Evolutionary conservation across 1,140 invertebrate genomes (phyloP), one percentile per base, ranked within the genome.

Genomic region (Nebria ingens): DNA sequence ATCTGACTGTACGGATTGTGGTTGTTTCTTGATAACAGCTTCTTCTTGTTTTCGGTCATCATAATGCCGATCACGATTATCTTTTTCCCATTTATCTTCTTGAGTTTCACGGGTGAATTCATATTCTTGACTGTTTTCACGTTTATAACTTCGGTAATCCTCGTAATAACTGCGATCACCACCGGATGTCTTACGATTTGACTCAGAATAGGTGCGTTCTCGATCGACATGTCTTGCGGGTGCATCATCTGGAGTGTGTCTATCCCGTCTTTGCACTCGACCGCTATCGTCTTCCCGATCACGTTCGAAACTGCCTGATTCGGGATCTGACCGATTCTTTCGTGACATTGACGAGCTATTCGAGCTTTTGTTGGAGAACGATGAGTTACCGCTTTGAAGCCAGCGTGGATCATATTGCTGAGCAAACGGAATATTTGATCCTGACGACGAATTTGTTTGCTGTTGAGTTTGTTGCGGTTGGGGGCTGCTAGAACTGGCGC

Each of bases 361-460:
- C n/a, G 42, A 50, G 19, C 25, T 49, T 55, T 58, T 58, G 15
- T 11, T 55, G 17, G 51, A 2, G 40, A 45, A 45, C 4, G 40
- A 9, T 4, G 68, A 58, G 51, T 45, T 45, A n/a, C n/a, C n/a
- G 15, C 17, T 45, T 17, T 70, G 69, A 12, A 68, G 62, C 0
- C 65, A 71, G 34, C 71, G 70, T 6, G 69, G 64, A 52, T 79
- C 77, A 50, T 77, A 79, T 58, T 73, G 72, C 42, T 76, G 74
- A 15, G 69, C 69, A 56, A 76, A 76, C 1, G 74, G 68, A 50
- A 70, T 62, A 54, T 51, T 50, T 57, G 53, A 23, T 52, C 17
- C 42, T 22, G 52, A 11, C 11, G 21, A 17, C 17, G 21, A 20
- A 2, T 12, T 56, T 13, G n/a, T 51, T 29, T 22, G 51, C n/a